Evolutionary conservation across 2,797 vertebrate genomes (phyloP).

Genomic region (Sciurus carolinensis): DNA sequence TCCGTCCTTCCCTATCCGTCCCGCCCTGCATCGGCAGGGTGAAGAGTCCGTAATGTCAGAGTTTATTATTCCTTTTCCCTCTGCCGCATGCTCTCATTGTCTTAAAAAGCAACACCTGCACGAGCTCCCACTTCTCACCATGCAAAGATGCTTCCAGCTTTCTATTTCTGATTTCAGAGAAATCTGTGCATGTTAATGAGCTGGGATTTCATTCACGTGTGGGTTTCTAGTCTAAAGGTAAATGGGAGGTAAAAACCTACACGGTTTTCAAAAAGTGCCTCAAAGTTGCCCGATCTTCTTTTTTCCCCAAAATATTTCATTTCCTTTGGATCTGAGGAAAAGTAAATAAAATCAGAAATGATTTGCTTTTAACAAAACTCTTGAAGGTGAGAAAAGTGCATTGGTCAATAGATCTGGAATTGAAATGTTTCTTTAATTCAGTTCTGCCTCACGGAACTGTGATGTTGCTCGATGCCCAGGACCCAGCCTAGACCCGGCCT

Average conservation of each 20-base stretch:
- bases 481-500: too few relatives aligned
- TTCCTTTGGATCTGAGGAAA: slow-evolving; percentile 34
- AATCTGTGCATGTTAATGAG: background rate
- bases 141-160: background rate
- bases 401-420: background rate
- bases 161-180: slow-evolving; percentile 20
- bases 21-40: fast-evolving
- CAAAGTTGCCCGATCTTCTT: background rate
- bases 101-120: background rate
- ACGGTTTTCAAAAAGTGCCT: slow-evolving; percentile 24
- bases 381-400: slow-evolving; percentile 54
- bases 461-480: background rate
- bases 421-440: background rate
- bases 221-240: slow-evolving; percentile 51
- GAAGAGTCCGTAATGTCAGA: background rate
- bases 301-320: slow-evolving; percentile 33
- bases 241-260: slow-evolving; percentile 42
- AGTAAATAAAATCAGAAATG: slow-evolving; percentile 42
- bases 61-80: background rate
- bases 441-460: background rate
- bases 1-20: background rate
- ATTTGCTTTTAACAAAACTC: slow-evolving; percentile 40
- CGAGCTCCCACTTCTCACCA: background rate
- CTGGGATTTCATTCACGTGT: slow-evolving; percentile 5
- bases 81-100: background rate